Percentiles rank a stretch among this genome's conserved stretches.
phyloP scores from a whole-genome alignment of 2,888 invertebrate species.

The Ophion obscuratus region DNA sequence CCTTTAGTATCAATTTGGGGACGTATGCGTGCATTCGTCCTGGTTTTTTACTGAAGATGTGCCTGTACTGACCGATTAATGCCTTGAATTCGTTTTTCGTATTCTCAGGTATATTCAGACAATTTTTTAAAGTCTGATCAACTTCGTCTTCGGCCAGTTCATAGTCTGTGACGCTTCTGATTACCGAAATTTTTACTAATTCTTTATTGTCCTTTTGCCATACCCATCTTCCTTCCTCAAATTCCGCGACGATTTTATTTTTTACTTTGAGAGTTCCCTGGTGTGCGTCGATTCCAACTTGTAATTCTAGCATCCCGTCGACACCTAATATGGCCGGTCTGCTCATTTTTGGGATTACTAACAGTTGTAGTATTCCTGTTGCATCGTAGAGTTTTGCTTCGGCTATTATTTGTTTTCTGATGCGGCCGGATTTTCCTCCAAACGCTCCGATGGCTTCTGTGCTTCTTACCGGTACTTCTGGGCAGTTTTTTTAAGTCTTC shows the following conservation, averaged over 20 bases:
- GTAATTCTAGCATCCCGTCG: no score
- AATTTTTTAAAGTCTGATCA: neutral
- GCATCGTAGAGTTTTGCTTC: no score
- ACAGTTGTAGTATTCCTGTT: no score
- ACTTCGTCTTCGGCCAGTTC: neutral
- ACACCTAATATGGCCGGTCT: no score
- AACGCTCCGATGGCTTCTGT: neutral
- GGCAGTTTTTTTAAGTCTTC: neutral
- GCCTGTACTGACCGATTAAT: slow-evolving; percentile 1
- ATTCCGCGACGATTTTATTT: no score
- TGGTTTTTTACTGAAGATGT: no score
- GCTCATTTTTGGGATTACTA: no score
- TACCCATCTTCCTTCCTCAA: no score
- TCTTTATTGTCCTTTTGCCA: no score
- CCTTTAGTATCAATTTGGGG: no score
- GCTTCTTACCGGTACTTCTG: neutral
- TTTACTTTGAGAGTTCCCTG: neutral
- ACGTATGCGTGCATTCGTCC: no score
- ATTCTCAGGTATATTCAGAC: neutral
- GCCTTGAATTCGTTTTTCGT: neutral
- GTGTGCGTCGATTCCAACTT: neutral
- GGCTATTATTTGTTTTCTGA: neutral
- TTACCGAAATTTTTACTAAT: no score
- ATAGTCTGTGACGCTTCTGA: neutral
- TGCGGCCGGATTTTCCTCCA: neutral